A percentile compares a stretch with the other conserved stretches of the same genome.
phyloP scores from a whole-genome alignment of 92 coral and sea anemone genomes.

The Bergia sp. region DNA sequence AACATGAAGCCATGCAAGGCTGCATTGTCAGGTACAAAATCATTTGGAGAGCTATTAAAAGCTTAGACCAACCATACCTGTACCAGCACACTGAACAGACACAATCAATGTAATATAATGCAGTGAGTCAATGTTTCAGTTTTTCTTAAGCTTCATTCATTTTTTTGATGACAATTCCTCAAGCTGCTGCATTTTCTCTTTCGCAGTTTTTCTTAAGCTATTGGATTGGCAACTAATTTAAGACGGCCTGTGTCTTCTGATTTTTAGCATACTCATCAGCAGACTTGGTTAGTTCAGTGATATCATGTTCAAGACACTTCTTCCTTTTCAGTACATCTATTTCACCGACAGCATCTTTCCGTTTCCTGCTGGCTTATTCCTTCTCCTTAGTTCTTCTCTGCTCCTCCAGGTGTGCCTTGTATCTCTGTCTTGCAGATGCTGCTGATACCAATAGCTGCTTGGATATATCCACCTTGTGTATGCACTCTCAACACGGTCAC shows the following conservation, averaged over 20 bases:
- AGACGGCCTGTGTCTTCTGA: conserved; percentile 34
- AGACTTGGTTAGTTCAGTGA: conserved; percentile 34
- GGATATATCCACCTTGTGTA: conserved; percentile 34
- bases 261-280: conserved; percentile 31
- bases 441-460: conserved; percentile 36
- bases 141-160: conserved; percentile 19
- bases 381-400: conserved; percentile 7
- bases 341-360: conserved; percentile 23
- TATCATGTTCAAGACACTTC: conserved; percentile 34
- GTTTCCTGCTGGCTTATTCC: conserved; percentile 23
- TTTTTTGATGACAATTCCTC: conserved; percentile 24
- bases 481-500: conserved; percentile 40
- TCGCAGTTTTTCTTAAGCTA: conserved; percentile 26
- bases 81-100: background rate
- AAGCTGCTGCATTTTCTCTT: conserved; percentile 33
- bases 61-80: background rate
- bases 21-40: background rate
- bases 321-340: conserved; percentile 38
- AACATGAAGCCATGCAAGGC: background rate
- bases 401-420: conserved; percentile 46
- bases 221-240: conserved; percentile 28
- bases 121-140: conserved; percentile 4
- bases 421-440: conserved; percentile 41
- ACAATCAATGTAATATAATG: background rate
- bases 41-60: background rate